Evolutionary conservation across 1,140 invertebrate species (phyloP), one percentile per base, ranked within the genome.

Genomic region (Bicyclus anynana): DNA sequence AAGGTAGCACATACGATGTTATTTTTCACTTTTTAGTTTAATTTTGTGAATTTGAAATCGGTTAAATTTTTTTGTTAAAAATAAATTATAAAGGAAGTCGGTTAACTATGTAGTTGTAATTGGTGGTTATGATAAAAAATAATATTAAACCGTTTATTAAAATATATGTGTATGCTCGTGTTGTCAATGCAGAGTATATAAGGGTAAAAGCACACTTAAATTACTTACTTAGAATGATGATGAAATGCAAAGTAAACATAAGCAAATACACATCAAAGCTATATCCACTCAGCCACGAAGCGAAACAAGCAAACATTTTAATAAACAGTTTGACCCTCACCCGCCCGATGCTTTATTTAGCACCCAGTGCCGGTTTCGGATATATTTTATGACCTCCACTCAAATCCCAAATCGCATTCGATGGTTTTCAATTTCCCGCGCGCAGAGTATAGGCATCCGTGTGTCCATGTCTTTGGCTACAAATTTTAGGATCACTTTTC

Each of bases 371-470:
- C 53, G 21, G 37, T 59, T 44, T 57, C 50, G 65, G 57, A 65
- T 70, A 78, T 74, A 76, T 74, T 78, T 76, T 74, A 78, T 64
- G 69, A 67, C 59, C 51, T 62, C 65, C 62, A 51, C 67, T 70
- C 65, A 70, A 74, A 78, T 76, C 71, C 72, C 64, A 74, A 74
- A 78, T 78, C 66, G 67, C 63, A 74, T 76, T 74, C 63, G 65
- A 78, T 76, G 71, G 71, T 69, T 74, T 78, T 78, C 73, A 78
- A 78, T 78, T 78, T 78, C 75, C 75, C 65, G 50, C 52, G 48
- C 47, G 57, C 65, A 21, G 42, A 29, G 16, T 59, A 33, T 33
- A 17, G 40, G n/a, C 26, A 17, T 47, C 13, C 44, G 33, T 20
- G 40, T 29, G 40, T 29, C 23, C 23, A 53, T 44, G 33, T 29